Percentiles rank a stretch among this genome's conserved stretches.
Evolutionary conservation across 2,888 invertebrate species (phyloP).

Genomic region (Lucinisca nassula): DNA sequence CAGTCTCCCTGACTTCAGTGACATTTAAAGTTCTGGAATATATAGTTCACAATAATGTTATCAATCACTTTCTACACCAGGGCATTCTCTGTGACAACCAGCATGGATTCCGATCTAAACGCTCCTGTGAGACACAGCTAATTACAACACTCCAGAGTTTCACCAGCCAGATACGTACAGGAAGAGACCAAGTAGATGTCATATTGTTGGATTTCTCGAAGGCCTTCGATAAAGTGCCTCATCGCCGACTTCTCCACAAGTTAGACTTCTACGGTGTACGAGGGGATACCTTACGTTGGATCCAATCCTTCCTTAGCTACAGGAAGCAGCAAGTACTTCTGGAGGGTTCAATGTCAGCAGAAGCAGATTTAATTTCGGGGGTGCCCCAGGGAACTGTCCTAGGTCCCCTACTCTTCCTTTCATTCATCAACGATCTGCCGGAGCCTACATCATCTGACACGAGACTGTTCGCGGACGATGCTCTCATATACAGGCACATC

Average conservation of each 20-base stretch:
- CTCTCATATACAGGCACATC: background rate
- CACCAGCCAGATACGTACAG: no score
- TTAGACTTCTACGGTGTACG: no score
- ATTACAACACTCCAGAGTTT: no score
- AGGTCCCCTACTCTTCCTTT: background rate
- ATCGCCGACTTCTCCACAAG: no score
- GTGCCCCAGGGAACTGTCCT: background rate
- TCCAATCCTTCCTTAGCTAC: no score
- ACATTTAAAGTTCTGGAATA: background rate
- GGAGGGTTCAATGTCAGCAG: background rate
- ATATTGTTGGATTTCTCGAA: no score
- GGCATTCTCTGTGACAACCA: background rate
- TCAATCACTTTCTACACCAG: background rate
- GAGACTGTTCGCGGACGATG: background rate
- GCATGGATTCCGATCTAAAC: no score
- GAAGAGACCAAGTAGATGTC: no score
- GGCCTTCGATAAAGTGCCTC: no score
- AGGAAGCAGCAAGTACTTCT: background rate
- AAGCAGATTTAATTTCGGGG: background rate
- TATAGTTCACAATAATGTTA: background rate
- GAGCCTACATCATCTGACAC: background rate
- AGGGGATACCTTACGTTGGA: no score
- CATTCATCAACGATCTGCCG: background rate
- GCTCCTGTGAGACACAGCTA: background rate
- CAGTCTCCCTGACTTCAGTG: background rate